phyloP scores from a whole-genome alignment of 2,113 vertebrate genomes.

The Chamaetylas fuelleborni region DNA sequence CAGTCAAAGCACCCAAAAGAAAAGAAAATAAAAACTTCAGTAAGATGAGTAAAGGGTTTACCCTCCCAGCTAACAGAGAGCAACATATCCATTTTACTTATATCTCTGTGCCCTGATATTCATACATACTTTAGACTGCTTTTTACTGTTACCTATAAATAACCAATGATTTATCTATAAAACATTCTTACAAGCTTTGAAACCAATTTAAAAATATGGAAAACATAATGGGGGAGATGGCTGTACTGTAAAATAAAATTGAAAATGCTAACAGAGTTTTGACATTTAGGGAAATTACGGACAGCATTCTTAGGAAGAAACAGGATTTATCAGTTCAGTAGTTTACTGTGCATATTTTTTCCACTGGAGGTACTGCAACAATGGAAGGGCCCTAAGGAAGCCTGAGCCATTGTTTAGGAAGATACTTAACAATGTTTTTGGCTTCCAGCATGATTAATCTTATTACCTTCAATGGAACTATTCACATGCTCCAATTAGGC shows the following conservation, averaged over 20 bases:
- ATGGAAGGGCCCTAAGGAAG: not conserved
- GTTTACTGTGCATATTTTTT: not conserved
- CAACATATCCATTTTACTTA: not conserved
- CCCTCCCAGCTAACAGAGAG: not conserved
- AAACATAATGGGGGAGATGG: not conserved
- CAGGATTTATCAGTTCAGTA: not conserved
- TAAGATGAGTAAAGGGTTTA: not conserved
- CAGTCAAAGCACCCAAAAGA: not conserved
- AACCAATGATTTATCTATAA: not conserved
- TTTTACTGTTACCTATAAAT: not conserved
- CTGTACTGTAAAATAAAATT: not conserved
- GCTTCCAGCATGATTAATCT: not conserved
- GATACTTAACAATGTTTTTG: not conserved
- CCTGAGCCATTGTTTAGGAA: not conserved
- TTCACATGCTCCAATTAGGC: not conserved
- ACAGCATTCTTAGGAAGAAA: not conserved
- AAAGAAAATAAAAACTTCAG: not conserved
- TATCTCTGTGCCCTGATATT: not conserved
- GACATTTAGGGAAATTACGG: not conserved
- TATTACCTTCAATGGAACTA: not conserved
- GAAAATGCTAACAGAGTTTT: not conserved
- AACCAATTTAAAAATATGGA: not conserved
- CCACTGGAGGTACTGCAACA: not conserved
- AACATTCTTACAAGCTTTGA: not conserved
- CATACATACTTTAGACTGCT: not conserved